Evolutionary conservation across 2,113 vertebrate species (phyloP).

Genomic region (Ptyas mucosa): DNA sequence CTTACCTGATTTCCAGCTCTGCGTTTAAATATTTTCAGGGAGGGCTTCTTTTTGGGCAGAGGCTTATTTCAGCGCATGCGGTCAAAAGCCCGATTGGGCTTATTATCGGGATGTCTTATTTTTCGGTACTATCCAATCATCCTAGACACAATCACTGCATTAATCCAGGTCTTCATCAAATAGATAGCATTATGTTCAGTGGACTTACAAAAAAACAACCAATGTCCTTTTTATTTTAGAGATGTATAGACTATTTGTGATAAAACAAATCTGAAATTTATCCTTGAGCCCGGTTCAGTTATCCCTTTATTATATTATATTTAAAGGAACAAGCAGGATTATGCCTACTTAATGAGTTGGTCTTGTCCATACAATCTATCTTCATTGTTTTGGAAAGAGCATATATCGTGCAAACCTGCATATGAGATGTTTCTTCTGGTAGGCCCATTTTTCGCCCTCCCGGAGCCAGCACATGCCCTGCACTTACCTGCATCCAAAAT

Average conservation of each 20-base stretch:
- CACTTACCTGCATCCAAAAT: too few relatives aligned
- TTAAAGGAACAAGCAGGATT: background rate
- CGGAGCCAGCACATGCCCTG: too few relatives aligned
- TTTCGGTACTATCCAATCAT: background rate
- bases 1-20: too few relatives aligned
- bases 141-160: background rate
- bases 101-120: too few relatives aligned
- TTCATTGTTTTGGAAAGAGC: background rate
- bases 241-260: background rate
- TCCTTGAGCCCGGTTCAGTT: background rate
- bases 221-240: background rate
- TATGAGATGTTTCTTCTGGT: background rate
- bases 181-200: background rate
- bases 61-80: too few relatives aligned
- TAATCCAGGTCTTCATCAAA: background rate
- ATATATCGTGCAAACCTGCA: background rate
- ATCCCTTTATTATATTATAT: background rate
- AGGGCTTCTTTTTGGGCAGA: too few relatives aligned
- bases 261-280: background rate
- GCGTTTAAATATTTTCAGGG: too few relatives aligned
- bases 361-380: background rate
- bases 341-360: background rate
- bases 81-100: too few relatives aligned
- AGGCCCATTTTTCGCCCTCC: too few relatives aligned
- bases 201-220: background rate